Evolutionary conservation across 64 coral and sea anemone genomes (phyloP).

Genomic region (Pocillopora damicornis): DNA sequence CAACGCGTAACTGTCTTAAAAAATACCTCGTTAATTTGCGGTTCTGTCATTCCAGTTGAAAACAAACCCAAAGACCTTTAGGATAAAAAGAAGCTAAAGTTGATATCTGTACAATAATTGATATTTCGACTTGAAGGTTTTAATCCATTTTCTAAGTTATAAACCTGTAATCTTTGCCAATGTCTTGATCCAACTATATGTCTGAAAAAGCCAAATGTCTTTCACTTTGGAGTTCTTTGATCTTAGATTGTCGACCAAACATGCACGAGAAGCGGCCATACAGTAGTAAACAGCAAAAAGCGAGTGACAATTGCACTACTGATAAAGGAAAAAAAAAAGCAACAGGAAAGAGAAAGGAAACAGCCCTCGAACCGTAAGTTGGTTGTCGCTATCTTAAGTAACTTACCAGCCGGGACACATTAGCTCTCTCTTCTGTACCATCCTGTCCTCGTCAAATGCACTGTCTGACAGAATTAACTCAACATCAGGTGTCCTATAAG

Average conservation of each 20-base stretch:
- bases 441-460: constrained; percentile 55
- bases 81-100: constrained; percentile 11
- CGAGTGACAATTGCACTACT: too few relatives aligned
- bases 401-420: constrained; percentile 96
- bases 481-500: constrained; percentile 76
- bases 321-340: not conserved
- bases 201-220: too few relatives aligned
- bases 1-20: not conserved
- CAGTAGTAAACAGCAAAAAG: too few relatives aligned
- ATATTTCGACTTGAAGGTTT: too few relatives aligned
- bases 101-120: not conserved
- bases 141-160: too few relatives aligned
- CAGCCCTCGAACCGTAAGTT: not conserved
- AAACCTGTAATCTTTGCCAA: too few relatives aligned
- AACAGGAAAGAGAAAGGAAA: not conserved
- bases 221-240: too few relatives aligned
- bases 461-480: constrained; percentile 80
- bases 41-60: constrained; percentile 49
- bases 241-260: too few relatives aligned
- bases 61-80: constrained; percentile 70
- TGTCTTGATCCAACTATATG: too few relatives aligned
- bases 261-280: too few relatives aligned
- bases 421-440: constrained; percentile 56
- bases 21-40: constrained; percentile 54
- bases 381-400: not conserved